These are phyloP conservation scores for Eulemur rufifrons DNA, from an alignment of 2,113 vertebrate species.

Conservation along the genomic window DNA sequence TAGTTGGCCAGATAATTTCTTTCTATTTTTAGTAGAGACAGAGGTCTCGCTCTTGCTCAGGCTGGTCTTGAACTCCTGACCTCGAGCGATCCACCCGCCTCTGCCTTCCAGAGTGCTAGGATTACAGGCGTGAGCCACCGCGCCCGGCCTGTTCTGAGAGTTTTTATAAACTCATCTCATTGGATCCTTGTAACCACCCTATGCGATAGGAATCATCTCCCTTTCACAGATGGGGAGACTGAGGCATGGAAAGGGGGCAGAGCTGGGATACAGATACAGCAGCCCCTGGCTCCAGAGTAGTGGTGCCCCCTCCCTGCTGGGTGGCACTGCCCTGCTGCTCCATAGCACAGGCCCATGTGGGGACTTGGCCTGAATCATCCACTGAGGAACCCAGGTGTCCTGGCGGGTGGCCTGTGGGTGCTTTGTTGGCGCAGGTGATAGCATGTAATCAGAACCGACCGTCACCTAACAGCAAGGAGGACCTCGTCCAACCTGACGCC, in stretches of 20 bases:
- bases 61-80: no score
- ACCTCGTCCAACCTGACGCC: accelerated
- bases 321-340: accelerated
- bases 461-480: neutral
- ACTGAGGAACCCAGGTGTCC: neutral
- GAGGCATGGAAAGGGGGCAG: neutral
- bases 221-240: neutral
- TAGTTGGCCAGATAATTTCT: no score
- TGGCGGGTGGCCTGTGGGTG: neutral
- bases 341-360: neutral
- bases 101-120: no score
- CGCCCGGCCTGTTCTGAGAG: neutral
- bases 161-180: neutral
- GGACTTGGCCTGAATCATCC: neutral
- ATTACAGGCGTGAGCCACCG: no score
- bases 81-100: no score
- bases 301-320: neutral
- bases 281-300: neutral
- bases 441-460: neutral
- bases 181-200: neutral
- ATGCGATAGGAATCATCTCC: neutral
- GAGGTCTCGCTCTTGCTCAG: no score
- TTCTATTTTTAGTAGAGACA: no score
- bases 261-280: neutral
- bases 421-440: neutral